A percentile compares a stretch with the other conserved stretches of the same genome.
Evolutionary conservation across 1,140 invertebrate genomes (phyloP).

Genomic region (Vanessa tameamea): DNA sequence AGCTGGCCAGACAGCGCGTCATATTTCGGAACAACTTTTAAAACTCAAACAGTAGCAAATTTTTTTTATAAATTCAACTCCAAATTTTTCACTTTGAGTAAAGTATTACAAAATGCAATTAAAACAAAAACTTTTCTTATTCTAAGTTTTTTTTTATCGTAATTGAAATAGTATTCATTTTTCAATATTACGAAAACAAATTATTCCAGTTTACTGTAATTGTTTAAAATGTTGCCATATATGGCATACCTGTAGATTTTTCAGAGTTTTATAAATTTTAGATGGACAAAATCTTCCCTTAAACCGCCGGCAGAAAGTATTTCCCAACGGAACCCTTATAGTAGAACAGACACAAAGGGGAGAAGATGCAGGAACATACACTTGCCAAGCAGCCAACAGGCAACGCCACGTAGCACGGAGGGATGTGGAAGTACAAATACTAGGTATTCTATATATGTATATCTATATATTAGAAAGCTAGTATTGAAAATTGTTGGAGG

Average conservation of each 20-base stretch:
- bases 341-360: slow-evolving; percentile 90
- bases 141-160: too few relatives aligned
- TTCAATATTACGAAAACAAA: too few relatives aligned
- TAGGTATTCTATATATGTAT: slow-evolving; percentile 81
- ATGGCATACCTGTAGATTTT: too few relatives aligned
- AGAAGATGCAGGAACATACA: slow-evolving; percentile 91
- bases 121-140: too few relatives aligned
- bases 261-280: slow-evolving; percentile 24
- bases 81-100: neutral
- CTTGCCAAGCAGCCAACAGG: slow-evolving; percentile 92
- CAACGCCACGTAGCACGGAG: slow-evolving; percentile 89
- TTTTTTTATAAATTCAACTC: slow-evolving; percentile 1
- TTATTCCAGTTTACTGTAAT: too few relatives aligned
- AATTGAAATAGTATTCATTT: too few relatives aligned
- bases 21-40: slow-evolving; percentile 31
- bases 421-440: slow-evolving; percentile 91
- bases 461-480: neutral
- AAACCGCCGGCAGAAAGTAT: slow-evolving; percentile 93
- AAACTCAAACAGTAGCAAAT: slow-evolving; percentile 25
- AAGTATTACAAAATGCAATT: too few relatives aligned
- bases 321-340: slow-evolving; percentile 91
- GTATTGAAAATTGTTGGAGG: neutral
- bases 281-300: slow-evolving; percentile 91
- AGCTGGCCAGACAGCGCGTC: slow-evolving; percentile 28
- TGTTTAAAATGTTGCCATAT: too few relatives aligned